A percentile compares a stretch with the other conserved stretches of the same genome.
phyloP scores from a whole-genome alignment of 2,888 invertebrate genomes.

The Brachyopa scutellaris region DNA sequence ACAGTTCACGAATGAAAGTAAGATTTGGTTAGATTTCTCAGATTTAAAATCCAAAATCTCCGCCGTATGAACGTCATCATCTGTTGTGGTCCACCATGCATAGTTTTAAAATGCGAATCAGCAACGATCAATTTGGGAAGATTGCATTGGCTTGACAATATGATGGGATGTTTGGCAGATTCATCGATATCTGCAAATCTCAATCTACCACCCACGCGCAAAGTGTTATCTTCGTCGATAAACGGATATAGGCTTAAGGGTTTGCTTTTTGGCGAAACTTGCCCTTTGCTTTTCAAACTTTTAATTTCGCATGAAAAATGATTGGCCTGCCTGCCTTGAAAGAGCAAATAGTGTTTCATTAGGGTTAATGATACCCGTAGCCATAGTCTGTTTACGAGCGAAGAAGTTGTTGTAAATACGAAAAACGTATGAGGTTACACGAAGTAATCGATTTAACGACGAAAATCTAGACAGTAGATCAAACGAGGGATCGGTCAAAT shows the following conservation, averaged over 20 bases:
- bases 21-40: background rate
- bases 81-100: slow-evolving; percentile 13
- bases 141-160: slow-evolving; percentile 21
- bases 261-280: slow-evolving; percentile 4
- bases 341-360: background rate
- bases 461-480: background rate
- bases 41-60: slow-evolving; percentile 1
- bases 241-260: slow-evolving; percentile 28
- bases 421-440: too few relatives aligned
- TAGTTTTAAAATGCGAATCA: slow-evolving; percentile 11
- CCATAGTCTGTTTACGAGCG: too few relatives aligned
- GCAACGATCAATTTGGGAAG: background rate
- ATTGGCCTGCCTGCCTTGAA: background rate
- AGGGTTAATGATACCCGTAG: background rate
- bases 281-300: background rate
- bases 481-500: background rate
- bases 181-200: slow-evolving; percentile 16
- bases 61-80: slow-evolving; percentile 9
- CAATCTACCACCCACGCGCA: too few relatives aligned
- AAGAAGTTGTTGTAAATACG: too few relatives aligned
- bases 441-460: too few relatives aligned
- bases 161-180: slow-evolving; percentile 33
- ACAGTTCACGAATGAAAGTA: background rate
- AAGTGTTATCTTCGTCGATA: slow-evolving; percentile 9
- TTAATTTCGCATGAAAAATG: background rate